Conservation (phyloP, 2,797 vertebrate species). For the Perodicticus potto region DNA sequence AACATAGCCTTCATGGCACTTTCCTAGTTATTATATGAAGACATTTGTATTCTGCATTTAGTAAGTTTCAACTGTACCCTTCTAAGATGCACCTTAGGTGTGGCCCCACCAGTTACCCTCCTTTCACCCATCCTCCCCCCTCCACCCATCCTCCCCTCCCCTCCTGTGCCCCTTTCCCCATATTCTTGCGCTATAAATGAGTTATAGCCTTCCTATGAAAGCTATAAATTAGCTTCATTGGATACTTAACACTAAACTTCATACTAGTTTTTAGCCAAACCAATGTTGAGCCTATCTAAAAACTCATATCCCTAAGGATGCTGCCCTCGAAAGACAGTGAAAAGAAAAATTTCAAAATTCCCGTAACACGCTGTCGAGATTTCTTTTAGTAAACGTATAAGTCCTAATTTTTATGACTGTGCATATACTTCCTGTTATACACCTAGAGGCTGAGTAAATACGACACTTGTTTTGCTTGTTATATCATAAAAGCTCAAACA, state of each 20-base stretch:
- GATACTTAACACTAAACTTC: background rate
- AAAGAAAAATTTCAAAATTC: slow-evolving; percentile 44
- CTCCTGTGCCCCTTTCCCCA: no score
- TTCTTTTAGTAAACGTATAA: background rate
- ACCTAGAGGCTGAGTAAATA: background rate
- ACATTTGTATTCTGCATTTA: no score
- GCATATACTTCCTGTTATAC: background rate
- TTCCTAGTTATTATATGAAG: no score
- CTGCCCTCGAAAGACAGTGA: background rate
- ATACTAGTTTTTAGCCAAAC: background rate
- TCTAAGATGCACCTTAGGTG: no score
- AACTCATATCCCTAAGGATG: background rate
- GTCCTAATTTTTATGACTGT: slow-evolving; percentile 38
- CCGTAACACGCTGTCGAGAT: background rate
- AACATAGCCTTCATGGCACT: no score
- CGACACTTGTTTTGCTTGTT: background rate
- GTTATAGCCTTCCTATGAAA: no score
- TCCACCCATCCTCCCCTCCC: no score
- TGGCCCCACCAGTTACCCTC: no score
- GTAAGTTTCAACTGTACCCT: no score
- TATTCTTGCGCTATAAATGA: no score
- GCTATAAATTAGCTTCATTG: no score
- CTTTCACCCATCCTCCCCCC: no score
- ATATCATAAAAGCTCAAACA: background rate
- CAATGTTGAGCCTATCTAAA: background rate